Base-by-base conservation (phyloP, 2,113 vertebrate genomes). In the Cervus canadensis region DNA sequence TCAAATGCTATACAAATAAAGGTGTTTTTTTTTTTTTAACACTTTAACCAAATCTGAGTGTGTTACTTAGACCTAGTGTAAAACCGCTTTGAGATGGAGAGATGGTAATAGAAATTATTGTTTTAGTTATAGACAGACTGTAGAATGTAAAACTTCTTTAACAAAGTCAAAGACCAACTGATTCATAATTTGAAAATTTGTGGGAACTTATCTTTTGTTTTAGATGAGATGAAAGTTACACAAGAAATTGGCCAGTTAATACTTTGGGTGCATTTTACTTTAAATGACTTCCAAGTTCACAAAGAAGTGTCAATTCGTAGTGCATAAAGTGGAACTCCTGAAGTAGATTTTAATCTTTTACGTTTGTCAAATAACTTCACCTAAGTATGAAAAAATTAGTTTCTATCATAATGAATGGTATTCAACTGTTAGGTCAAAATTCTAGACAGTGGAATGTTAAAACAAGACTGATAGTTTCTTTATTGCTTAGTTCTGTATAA, bases 381-480 rank as follows among this genome's bases (percentile, higher is more conserved):
- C 12, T 56, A 87, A 26, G 7, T 25, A 62, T 94, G 62, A 87
- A 81, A 92, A 89, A 87, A 79, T 40, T 30, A 88, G 8, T 36
- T 96, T 93, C 87, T 84, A 33, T 50, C 83, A 87, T 7, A 3
- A 85, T 10, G 15, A 45, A 40, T 89, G 48, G 23, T 78, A 96
- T 16, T 83, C 9, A 84, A 43, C 60, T 79, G 26, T 45, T 76
- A 84, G 11, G 30, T 93, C 6, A 94, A 95, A 87, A 92, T 26
- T 87, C 28, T 81, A 95, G 60, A 78, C 12, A 95, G 26, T 71
- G 60, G 54, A 94, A 97, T 89, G 93, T 83, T 87, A 81, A 84
- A 84, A 71, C 3, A 62, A 94, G 17, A 78, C 6, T 16, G 28
- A 48, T 54, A 19, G 9, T 36, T 83, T 87, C 23, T 26, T 54